These are phyloP conservation scores for Diplodus puntazzo DNA, from an alignment of 2,797 vertebrate genomes.

Conservation along the genomic window DNA sequence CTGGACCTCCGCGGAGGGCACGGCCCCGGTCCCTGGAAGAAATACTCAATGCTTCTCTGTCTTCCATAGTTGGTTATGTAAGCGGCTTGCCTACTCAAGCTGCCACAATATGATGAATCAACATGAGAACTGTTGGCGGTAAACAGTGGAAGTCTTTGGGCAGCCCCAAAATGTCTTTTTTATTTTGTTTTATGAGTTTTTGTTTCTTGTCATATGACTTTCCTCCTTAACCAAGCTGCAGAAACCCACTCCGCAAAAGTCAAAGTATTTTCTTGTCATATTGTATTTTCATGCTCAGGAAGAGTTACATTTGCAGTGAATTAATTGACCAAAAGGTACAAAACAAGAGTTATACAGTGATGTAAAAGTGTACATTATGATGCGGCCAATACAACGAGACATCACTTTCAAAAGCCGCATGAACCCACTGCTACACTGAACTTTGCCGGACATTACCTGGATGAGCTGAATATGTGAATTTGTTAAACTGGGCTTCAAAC, in stretches of 20 bases:
- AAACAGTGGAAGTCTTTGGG: neutral
- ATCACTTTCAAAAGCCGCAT: neutral
- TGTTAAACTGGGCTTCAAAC: no score
- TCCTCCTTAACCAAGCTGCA: neutral
- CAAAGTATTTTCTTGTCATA: neutral
- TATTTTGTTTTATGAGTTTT: slow-evolving; percentile 1
- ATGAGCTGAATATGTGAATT: no score
- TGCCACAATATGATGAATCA: slow-evolving; percentile 33
- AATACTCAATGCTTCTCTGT: slow-evolving; percentile 49
- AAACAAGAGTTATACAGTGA: neutral
- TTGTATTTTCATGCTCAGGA: neutral
- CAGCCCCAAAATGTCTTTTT: neutral
- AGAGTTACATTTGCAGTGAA: neutral
- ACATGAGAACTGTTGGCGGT: neutral
- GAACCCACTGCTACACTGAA: no score
- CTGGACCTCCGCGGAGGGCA: slow-evolving; percentile 35
- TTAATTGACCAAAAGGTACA: neutral
- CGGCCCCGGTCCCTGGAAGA: slow-evolving; percentile 47
- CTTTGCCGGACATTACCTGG: no score
- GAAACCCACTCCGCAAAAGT: neutral
- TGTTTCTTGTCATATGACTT: neutral
- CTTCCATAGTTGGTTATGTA: slow-evolving; percentile 52
- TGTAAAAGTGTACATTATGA: neutral
- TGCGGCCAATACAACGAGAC: neutral
- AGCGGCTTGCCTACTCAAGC: slow-evolving; percentile 43